Conservation (phyloP, 2,113 vertebrate genomes). For the Salvelinus fontinalis region DNA sequence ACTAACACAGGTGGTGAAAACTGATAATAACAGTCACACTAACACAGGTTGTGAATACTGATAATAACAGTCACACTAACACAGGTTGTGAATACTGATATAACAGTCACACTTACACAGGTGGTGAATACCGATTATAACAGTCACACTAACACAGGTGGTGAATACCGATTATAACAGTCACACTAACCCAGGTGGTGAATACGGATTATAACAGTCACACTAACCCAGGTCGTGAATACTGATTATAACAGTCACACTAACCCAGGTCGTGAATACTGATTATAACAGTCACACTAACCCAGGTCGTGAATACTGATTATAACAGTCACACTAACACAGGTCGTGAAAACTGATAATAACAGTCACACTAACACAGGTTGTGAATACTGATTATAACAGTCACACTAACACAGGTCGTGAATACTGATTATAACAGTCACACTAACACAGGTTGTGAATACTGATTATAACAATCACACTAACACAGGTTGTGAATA, state of each 20-base stretch:
- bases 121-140: too few species aligned
- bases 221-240: too few species aligned
- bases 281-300: conserved; percentile 55
- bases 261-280: conserved; percentile 56
- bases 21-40: conserved; percentile 46
- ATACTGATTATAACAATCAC: conserved; percentile 64
- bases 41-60: conserved; percentile 63
- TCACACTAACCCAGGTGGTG: conserved; percentile 61
- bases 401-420: conserved; percentile 23
- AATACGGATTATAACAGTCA: conserved; percentile 66
- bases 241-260: too few species aligned
- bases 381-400: conserved; percentile 63
- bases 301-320: too few species aligned
- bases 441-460: conserved; percentile 60
- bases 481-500: too few species aligned
- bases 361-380: conserved; percentile 62
- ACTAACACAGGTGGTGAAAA: too few species aligned
- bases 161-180: conserved; percentile 16
- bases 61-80: conserved; percentile 52
- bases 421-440: conserved; percentile 28
- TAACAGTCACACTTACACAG: too few species aligned
- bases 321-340: too few species aligned
- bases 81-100: too few species aligned
- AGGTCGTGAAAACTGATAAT: too few species aligned
- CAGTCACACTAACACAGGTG: too few species aligned